A percentile compares a stretch with the other conserved stretches of the same genome.
These are phyloP conservation scores for Brevimyrus niger DNA, from an alignment of 2,113 vertebrate species.

Conservation along the genomic window DNA sequence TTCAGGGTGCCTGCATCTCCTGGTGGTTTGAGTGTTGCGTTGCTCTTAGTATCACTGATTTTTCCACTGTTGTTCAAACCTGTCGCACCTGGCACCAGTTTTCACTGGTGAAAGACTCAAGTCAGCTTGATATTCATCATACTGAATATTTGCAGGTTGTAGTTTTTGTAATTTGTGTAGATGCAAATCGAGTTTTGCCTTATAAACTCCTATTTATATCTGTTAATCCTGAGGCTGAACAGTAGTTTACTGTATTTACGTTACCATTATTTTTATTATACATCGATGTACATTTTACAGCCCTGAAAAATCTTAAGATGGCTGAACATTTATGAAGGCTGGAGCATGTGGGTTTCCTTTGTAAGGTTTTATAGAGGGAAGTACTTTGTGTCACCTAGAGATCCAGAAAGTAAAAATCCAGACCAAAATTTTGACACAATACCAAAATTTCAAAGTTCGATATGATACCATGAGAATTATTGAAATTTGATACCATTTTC, in stretches of 20 bases:
- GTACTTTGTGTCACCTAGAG: not conserved
- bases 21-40: not conserved
- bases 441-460: not conserved
- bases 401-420: not conserved
- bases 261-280: not conserved
- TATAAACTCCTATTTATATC: not conserved
- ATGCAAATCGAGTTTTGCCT: not conserved
- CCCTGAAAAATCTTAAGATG: not conserved
- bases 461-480: not conserved
- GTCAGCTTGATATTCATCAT: not conserved
- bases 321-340: not conserved
- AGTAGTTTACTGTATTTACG: not conserved
- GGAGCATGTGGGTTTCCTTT: not conserved
- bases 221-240: not conserved
- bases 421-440: not conserved
- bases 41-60: not conserved
- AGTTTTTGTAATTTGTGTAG: not conserved
- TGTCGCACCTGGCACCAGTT: not conserved
- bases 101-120: not conserved
- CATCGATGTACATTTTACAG: not conserved
- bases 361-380: not conserved
- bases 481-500: not conserved
- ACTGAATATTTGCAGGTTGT: not conserved
- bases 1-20: not conserved
- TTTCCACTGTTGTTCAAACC: not conserved